phyloP scores from a whole-genome alignment of 2,113 vertebrate genomes.

The Boulengeromyrus knoepffleri region DNA sequence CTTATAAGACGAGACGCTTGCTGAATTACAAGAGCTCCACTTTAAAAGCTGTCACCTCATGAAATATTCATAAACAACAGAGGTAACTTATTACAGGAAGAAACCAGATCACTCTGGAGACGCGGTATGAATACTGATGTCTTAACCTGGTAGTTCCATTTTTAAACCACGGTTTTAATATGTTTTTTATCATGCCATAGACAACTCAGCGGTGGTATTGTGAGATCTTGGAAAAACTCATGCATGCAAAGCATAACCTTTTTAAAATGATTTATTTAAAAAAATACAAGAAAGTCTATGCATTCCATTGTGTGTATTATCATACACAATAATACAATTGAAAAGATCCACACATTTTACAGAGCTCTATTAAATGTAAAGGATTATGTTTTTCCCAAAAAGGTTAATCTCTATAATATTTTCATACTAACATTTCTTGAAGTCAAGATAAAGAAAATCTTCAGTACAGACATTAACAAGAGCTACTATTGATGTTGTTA shows the following conservation, averaged over 20 bases:
- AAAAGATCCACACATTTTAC: conserved; percentile 54
- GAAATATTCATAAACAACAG: not conserved
- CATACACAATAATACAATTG: conserved; percentile 65
- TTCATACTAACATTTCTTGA: conserved; percentile 29
- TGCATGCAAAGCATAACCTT: not conserved
- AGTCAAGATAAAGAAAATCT: conserved; percentile 23
- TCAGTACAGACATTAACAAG: conserved; percentile 39
- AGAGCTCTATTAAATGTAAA: conserved; percentile 57
- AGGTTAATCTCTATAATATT: conserved; percentile 18
- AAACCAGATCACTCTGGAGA: not conserved
- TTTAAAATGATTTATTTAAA: conserved; percentile 79
- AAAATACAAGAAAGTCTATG: conserved; percentile 74
- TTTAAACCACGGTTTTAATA: not conserved
- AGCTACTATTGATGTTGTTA: conserved; percentile 31
- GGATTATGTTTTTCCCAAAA: conserved; percentile 31
- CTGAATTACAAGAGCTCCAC: not conserved
- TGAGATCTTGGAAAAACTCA: not conserved
- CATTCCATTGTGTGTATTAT: conserved; percentile 62
- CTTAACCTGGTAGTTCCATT: not conserved
- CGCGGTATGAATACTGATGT: not conserved
- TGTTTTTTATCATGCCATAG: not conserved
- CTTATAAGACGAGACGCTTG: not conserved
- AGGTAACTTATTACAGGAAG: not conserved
- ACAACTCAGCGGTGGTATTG: not conserved
- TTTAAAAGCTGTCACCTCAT: not conserved